A percentile compares a stretch with the other conserved stretches of the same genome.
phyloP scores from a whole-genome alignment of 2,888 invertebrate species.

The Zeuzera pyrina region DNA sequence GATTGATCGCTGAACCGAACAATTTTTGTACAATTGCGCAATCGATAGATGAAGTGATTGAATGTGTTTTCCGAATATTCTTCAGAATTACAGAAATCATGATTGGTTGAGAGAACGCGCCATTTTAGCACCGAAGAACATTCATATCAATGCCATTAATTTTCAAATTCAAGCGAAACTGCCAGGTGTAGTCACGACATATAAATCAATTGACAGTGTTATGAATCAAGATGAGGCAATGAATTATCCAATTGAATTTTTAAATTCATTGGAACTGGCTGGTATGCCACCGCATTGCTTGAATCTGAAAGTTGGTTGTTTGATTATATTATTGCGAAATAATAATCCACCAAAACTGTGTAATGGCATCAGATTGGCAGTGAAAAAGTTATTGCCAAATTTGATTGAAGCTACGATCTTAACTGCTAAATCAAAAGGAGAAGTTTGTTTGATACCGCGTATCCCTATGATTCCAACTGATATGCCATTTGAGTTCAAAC shows the following conservation, averaged over 20 bases:
- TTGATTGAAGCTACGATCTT: conserved; percentile 17
- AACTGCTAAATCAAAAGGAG: conserved; percentile 10
- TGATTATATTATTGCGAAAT: conserved; percentile 23
- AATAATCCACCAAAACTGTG: conserved; percentile 20
- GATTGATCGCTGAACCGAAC: conserved; percentile 10
- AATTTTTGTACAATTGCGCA: too few species aligned
- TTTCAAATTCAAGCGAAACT: conserved; percentile 14
- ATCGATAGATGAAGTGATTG: too few species aligned
- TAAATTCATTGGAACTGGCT: conserved; percentile 19
- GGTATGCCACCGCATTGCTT: conserved; percentile 19
- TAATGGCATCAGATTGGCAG: too few species aligned
- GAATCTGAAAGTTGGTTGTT: conserved; percentile 21
- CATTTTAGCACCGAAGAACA: conserved; percentile 14
- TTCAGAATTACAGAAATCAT: too few species aligned
- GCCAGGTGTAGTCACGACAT: conserved; percentile 14
- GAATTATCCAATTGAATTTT: conserved; percentile 22
- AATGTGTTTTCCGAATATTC: too few species aligned
- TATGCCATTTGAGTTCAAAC: conserved; percentile 24
- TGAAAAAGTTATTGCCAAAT: conserved; percentile 15
- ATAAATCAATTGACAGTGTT: conserved; percentile 18
- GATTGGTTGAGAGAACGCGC: too few species aligned
- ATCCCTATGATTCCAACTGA: conserved; percentile 5
- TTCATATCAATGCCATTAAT: conserved; percentile 20
- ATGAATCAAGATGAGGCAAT: conserved; percentile 11
- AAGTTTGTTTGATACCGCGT: conserved; percentile 12